Conservation (phyloP, 2,113 vertebrate genomes). For the Sarotherodon lohbergeri region DNA sequence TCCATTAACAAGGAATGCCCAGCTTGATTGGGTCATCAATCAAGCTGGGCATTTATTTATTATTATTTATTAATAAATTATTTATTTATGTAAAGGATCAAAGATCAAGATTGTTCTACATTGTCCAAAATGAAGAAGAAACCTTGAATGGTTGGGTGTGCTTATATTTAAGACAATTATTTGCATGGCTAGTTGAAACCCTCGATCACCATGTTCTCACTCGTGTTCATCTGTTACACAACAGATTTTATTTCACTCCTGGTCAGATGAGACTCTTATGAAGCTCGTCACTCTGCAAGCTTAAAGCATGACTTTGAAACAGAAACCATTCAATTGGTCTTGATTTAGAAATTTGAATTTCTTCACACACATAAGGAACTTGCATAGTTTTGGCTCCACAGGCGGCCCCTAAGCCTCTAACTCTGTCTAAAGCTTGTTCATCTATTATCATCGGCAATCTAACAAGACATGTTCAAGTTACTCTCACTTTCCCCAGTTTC, state of each 20-base stretch:
- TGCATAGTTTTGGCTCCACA: background rate
- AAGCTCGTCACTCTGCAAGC: background rate
- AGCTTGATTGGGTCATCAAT: background rate
- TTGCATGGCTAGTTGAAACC: background rate
- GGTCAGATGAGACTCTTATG: background rate
- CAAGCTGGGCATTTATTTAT: background rate
- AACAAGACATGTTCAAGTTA: background rate
- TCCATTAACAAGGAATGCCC: background rate
- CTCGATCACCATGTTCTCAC: background rate
- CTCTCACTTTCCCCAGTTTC: conserved; percentile 1
- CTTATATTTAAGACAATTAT: background rate
- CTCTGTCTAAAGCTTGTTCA: conserved; percentile 15
- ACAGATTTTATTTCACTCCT: background rate
- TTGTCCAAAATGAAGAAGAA: background rate
- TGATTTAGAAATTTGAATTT: conserved; percentile 49
- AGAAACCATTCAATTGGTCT: background rate
- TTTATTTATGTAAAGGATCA: background rate
- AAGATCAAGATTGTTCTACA: background rate
- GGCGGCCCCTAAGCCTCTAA: background rate
- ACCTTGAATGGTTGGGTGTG: background rate
- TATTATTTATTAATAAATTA: too few species aligned
- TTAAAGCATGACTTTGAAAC: conserved; percentile 18
- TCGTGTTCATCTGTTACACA: background rate
- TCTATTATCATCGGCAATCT: background rate
- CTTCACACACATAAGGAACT: background rate